phyloP scores from a whole-genome alignment of 2,113 vertebrate genomes.

The Varanus komodoensis region DNA sequence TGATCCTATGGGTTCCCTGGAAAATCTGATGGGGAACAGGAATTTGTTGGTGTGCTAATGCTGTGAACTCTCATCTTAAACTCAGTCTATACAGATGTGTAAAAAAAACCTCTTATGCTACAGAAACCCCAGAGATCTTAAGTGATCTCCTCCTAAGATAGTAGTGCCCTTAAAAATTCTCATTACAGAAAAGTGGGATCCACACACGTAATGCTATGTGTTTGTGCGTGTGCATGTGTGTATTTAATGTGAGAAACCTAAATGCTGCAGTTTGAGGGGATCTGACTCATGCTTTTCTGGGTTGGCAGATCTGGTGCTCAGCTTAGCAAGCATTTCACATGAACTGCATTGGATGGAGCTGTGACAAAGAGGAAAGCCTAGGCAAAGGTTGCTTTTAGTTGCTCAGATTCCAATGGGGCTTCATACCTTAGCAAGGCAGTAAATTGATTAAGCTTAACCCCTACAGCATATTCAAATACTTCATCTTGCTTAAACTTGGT shows the following conservation, averaged over 20 bases:
- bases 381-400: background rate
- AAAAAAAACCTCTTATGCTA: too few relatives aligned
- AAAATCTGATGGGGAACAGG: too few relatives aligned
- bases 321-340: background rate
- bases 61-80: too few relatives aligned
- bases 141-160: too few relatives aligned
- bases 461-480: background rate
- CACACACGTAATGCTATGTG: too few relatives aligned
- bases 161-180: too few relatives aligned
- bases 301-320: background rate
- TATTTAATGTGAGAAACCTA: constrained; percentile 1
- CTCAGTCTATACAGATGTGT: too few relatives aligned
- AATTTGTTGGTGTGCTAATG: too few relatives aligned
- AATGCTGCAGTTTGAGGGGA: background rate
- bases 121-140: too few relatives aligned
- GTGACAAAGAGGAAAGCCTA: background rate
- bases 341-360: background rate
- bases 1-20: too few relatives aligned
- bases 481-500: background rate
- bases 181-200: too few relatives aligned
- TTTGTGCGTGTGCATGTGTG: too few relatives aligned
- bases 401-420: background rate
- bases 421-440: background rate
- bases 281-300: constrained; percentile 12
- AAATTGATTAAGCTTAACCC: background rate